Evolutionary conservation across 2,113 vertebrate species (phyloP).

Genomic region (Chrysochloris asiatica): DNA sequence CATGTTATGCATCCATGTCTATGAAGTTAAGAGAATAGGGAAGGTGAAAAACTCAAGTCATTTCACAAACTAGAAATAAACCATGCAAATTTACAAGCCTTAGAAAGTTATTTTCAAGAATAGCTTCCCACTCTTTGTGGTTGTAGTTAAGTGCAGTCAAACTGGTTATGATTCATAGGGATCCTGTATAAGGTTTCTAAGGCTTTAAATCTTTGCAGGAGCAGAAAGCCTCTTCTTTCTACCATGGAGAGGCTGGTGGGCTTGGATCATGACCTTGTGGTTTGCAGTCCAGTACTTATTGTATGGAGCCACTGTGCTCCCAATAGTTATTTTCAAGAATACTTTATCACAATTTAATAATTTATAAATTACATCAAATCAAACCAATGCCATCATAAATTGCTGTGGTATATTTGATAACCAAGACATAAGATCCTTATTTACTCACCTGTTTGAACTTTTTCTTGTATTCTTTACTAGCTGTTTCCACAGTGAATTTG

Average conservation of each 20-base stretch:
- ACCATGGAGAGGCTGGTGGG: no score
- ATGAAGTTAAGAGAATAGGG: conserved; percentile 57
- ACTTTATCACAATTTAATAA: neutral
- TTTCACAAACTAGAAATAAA: conserved; percentile 36
- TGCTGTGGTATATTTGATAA: conserved; percentile 18
- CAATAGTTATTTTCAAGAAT: neutral
- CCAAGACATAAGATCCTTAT: conserved; percentile 13
- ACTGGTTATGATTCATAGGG: no score
- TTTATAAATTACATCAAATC: conserved; percentile 37
- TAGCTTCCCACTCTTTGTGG: no score
- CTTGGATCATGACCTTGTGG: no score
- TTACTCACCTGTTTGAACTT: conserved; percentile 93
- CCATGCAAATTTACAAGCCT: neutral
- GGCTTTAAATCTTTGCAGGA: no score
- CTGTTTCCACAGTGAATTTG: conserved; percentile 97
- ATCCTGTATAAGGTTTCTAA: no score
- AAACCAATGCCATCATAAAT: conserved; percentile 28
- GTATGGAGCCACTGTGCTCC: no score
- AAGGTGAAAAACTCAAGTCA: conserved; percentile 46
- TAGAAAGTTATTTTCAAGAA: neutral
- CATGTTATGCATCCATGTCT: conserved; percentile 99
- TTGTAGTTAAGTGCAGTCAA: no score
- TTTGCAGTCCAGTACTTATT: no score
- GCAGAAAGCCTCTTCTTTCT: no score
- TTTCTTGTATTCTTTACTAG: conserved; percentile 93